Evolutionary conservation across 2,888 invertebrate genomes (phyloP).

Genomic region (Baronia brevicornis): DNA sequence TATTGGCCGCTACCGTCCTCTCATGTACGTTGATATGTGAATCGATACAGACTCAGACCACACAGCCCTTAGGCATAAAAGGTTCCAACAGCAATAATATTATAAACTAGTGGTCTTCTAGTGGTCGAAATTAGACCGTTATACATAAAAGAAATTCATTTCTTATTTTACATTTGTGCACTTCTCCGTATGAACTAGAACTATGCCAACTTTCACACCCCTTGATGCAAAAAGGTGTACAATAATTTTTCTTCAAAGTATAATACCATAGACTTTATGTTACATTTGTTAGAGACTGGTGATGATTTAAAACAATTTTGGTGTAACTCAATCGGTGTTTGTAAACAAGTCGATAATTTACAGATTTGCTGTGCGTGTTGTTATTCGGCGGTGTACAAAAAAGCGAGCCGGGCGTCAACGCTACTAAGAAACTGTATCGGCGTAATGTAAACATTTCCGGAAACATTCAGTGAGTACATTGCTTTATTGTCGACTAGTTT

Average conservation of each 20-base stretch:
- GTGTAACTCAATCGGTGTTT: slow-evolving; percentile 1
- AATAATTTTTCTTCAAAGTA: too few species aligned
- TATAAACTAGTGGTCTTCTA: too few species aligned
- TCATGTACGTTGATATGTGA: slow-evolving; percentile 63
- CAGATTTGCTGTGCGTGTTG: slow-evolving; percentile 64
- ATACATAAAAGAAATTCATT: too few species aligned
- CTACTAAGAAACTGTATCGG: slow-evolving; percentile 46
- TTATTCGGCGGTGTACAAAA: slow-evolving; percentile 59
- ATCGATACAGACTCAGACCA: slow-evolving; percentile 36
- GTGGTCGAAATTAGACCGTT: too few species aligned
- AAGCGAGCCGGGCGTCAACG: slow-evolving; percentile 48
- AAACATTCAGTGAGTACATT: slow-evolving; percentile 48
- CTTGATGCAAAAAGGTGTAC: too few species aligned
- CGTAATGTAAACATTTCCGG: slow-evolving; percentile 53
- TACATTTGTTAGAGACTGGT: too few species aligned
- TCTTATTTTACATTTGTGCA: too few species aligned
- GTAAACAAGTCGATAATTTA: slow-evolving; percentile 25
- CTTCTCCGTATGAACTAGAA: too few species aligned
- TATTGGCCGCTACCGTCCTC: slow-evolving; percentile 46
- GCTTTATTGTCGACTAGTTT: too few species aligned
- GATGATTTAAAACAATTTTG: too few species aligned
- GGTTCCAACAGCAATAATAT: slow-evolving; percentile 47
- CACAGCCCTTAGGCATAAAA: slow-evolving; percentile 54
- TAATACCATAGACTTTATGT: too few species aligned
- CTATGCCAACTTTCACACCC: too few species aligned